phyloP scores from a whole-genome alignment of 2,797 vertebrate genomes.

The Sorex maritimensis region DNA sequence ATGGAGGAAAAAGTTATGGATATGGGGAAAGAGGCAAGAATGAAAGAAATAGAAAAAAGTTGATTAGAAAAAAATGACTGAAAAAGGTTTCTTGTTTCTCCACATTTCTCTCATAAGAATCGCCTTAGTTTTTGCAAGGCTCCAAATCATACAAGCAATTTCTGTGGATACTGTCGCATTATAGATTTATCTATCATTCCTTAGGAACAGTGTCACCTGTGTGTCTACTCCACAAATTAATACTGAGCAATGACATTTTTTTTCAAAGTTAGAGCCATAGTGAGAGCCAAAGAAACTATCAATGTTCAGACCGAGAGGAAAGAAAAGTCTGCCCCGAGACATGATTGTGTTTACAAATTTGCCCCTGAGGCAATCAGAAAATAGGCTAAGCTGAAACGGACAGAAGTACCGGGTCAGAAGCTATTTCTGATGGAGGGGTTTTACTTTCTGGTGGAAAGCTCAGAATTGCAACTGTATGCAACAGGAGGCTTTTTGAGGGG shows the following conservation, averaged over 20 bases:
- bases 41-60: background rate
- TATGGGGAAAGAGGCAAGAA: background rate
- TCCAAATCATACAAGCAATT: background rate
- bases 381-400: background rate
- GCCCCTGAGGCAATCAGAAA: background rate
- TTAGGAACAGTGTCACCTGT: background rate
- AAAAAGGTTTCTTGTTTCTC: slow-evolving; percentile 41
- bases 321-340: slow-evolving; percentile 51
- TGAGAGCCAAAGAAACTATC: slow-evolving; percentile 64
- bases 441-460: slow-evolving; percentile 51
- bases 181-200: background rate
- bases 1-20: background rate
- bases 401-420: background rate
- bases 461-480: slow-evolving; percentile 19
- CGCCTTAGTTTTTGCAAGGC: slow-evolving; percentile 8
- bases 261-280: slow-evolving; percentile 55
- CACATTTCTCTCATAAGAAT: background rate
- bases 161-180: background rate
- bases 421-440: background rate
- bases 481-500: background rate
- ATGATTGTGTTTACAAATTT: slow-evolving; percentile 11
- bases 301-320: slow-evolving; percentile 5
- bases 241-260: slow-evolving; percentile 23
- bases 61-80: background rate
- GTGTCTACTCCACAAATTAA: slow-evolving; percentile 3